Base-by-base conservation (phyloP, 1,140 invertebrate genomes). In the Chymomyza costata region DNA sequence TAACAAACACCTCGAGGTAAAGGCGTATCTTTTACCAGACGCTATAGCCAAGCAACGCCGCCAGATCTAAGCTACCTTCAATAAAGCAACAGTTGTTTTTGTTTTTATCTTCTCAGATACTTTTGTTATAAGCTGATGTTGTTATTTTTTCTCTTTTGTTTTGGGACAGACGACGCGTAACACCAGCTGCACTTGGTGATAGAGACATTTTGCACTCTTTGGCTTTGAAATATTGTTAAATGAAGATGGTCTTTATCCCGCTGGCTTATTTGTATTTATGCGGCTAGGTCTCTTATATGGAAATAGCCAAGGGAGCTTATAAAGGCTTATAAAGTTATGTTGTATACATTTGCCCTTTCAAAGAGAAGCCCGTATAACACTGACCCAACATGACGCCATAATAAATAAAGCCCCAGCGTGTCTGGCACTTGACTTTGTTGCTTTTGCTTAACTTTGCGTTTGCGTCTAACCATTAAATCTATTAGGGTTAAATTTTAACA, bases 1-100 rank as follows among this genome's bases (percentile, higher is more conserved):
- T 57, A 70, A 69, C 47, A 53, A 60, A 65, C 65, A 71, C 56
- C 65, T 70, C 56, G 56, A 66, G 49, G 48, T 54, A 59, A 58
- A 58, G 43, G 46, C 61, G 53, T 17, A 57, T 51, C 46, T 11
- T 14, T 48, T 46, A 46, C 44, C 44, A 30, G 28, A 34, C 44
- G 25, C 44, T 32, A 17, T 16, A 30, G 1, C 32, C 32, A 34
- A 13, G n/a, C 3, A 5, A 3, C 21, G 21, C 21, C 3, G 21
- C 21, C 21, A 25, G 21, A 25, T 3, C 21, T 8, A 25, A 8
- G 21, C 21, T 25, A 25, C 21, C 21, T 25, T 25, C 21, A 25
- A 3, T 25, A 3, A 8, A 25, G 21, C 21, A 3, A 3, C 21
- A 25, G 21, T 46, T 32, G 8, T 46, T 32, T 16, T 46, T 32